Percentiles rank a stretch among this genome's conserved stretches.
phyloP scores from a whole-genome alignment of 2,888 invertebrate species.

The Strigamia transsilvanica region DNA sequence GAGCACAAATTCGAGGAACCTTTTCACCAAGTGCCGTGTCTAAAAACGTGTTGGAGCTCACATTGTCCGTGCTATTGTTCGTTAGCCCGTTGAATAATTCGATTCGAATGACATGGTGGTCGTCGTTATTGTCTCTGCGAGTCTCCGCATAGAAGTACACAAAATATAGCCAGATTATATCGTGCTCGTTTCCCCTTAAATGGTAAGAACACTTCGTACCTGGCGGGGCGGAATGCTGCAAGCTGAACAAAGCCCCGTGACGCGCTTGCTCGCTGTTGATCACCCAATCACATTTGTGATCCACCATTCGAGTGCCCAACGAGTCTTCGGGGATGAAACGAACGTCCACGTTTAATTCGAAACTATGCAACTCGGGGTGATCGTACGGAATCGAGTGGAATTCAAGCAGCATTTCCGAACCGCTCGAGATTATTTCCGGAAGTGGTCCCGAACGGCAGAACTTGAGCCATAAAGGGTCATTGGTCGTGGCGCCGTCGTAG shows the following conservation, averaged over 20 bases:
- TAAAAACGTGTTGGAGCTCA: background rate
- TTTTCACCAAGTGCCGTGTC: conserved; percentile 51
- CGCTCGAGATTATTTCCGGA: conserved; percentile 80
- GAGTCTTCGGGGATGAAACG: conserved; percentile 72
- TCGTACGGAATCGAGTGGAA: conserved; percentile 84
- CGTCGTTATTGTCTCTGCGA: conserved; percentile 50
- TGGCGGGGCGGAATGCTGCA: conserved; percentile 79
- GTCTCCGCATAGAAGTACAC: conserved; percentile 75
- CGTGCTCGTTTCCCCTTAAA: conserved; percentile 75
- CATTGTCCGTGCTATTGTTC: background rate
- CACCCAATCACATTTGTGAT: conserved; percentile 54
- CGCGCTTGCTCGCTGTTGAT: conserved; percentile 61
- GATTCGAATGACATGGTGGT: conserved; percentile 47
- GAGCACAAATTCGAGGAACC: conserved; percentile 58
- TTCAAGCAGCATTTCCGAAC: conserved; percentile 79
- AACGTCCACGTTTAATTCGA: conserved; percentile 83
- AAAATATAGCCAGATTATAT: conserved; percentile 84
- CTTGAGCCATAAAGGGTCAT: conserved; percentile 78
- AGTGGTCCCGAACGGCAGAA: conserved; percentile 84
- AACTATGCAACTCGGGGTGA: conserved; percentile 81
- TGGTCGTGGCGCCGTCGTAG: conserved; percentile 77
- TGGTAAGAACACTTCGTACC: conserved; percentile 84
- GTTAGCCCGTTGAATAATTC: conserved; percentile 46
- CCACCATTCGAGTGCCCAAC: conserved; percentile 58
- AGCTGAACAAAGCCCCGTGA: conserved; percentile 77